Percentiles rank a stretch among this genome's conserved stretches.
phyloP scores from a whole-genome alignment of 2,888 invertebrate species.

The Isoperla grammatica region DNA sequence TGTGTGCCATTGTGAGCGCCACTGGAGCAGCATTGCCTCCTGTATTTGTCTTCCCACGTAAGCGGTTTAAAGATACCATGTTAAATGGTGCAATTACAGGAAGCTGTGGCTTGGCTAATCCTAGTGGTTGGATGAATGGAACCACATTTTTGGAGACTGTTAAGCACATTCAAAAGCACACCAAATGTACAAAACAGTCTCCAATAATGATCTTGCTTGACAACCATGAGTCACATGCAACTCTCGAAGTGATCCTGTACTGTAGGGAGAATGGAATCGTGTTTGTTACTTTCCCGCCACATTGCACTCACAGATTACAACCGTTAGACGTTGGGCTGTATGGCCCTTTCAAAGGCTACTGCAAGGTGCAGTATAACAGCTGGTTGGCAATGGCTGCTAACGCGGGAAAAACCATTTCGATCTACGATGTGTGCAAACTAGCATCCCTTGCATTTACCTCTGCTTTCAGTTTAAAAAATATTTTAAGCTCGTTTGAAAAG shows the following conservation, averaged over 20 bases:
- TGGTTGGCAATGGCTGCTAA: conserved; percentile 33
- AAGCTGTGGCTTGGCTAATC: conserved; percentile 27
- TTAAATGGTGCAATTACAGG: conserved; percentile 31
- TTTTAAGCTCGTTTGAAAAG: conserved; percentile 38
- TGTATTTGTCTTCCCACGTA: conserved; percentile 35
- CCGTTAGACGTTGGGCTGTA: conserved; percentile 33
- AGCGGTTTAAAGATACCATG: conserved; percentile 27
- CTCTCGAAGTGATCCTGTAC: conserved; percentile 29
- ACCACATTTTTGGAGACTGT: conserved; percentile 31
- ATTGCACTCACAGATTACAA: conserved; percentile 36
- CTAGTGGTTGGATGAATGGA: conserved; percentile 32
- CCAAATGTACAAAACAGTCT: conserved; percentile 29
- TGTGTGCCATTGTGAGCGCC: conserved; percentile 34
- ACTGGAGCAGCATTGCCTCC: conserved; percentile 34
- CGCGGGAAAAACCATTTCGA: background rate
- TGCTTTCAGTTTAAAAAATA: conserved; percentile 38
- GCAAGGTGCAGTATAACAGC: conserved; percentile 29
- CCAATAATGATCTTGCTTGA: conserved; percentile 32
- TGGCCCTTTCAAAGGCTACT: conserved; percentile 35
- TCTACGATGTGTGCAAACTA: conserved; percentile 37
- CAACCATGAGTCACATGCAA: conserved; percentile 33
- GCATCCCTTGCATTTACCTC: conserved; percentile 35
- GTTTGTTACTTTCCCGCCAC: conserved; percentile 36
- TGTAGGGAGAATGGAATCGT: conserved; percentile 35
- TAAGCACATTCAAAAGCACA: conserved; percentile 32